Base-by-base conservation (phyloP, 2,888 invertebrate genomes). In the Platycheirus rosarum region DNA sequence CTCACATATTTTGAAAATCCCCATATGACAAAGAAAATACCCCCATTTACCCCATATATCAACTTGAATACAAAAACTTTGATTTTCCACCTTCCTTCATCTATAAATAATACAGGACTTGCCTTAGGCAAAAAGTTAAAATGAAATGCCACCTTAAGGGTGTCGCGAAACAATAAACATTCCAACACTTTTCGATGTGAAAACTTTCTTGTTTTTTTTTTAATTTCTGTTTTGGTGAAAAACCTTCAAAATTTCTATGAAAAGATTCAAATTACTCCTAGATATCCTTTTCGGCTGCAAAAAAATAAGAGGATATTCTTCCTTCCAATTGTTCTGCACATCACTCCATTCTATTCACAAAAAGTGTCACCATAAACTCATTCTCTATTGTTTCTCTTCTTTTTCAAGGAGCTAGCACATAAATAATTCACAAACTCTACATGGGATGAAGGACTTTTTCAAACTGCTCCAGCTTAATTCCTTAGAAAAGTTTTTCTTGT, bases 371-470 rank as follows among this genome's bases (percentile, higher is more conserved):
- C 44, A 60, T 49, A 63, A 70, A 42, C 42, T 62, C 14, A 26
- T 65, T 42, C 48, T n/a, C 71, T 13, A 63, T 76, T 76, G 70
- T 77, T 73, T 57, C 49, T 46, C 14, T 18, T 44, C 26, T 42
- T 55, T n/a, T 48, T 37, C 32, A 63, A 62, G 32, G 18, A 68
- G 42, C 75, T 68, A 53, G 37, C 6, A n/a, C 35, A 75, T 80
- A 65, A 80, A 80, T 76, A 62, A 66, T 76, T 55, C 51, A 57
- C 60, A 70, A 44, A 53, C 53, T 18, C 53, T 53, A 1, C 51
- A 53, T 46, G 29, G 20, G 44, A 40, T 57, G 57, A 57, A 14
- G 69, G 70, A 76, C 65, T 80, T 75, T 80, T 75, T 18, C n/a
- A 51, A 60, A 80, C 65, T 75, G 75, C 57, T 75, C 68, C 46